Base-by-base conservation (phyloP, 2,113 vertebrate genomes). In the Protomyctophum bolini region DNA sequence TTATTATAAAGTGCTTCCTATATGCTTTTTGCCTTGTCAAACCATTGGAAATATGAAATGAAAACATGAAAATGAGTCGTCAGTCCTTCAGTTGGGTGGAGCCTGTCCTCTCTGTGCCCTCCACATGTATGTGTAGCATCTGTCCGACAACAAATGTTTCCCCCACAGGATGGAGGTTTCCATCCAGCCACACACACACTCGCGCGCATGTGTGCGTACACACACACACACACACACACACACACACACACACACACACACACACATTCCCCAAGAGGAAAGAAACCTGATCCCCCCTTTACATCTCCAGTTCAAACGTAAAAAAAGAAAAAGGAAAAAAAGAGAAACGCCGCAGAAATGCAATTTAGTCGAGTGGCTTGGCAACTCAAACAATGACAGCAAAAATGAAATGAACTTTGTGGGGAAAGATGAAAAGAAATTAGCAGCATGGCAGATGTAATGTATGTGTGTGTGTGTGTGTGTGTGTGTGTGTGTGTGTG, bases 231-330 rank as follows among this genome's bases (percentile, higher is more conserved):
- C 15, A 63, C 74, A 67, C 68, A 74, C 66, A 63, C 58, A 65
- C 58, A 47, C 57, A 73, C 56, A 69, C 63, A 47, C 52, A 46
- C 52, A 47, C 63, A 41, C 48, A 45, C 28, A 61, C 58, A 60
- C 46, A 28, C 14, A 66, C 56, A 72, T 62, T 67, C 81, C 85
- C 73, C 57, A 57, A 48, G 79, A 71, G 70, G 88, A 89, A 89
- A 91, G 88, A 89, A 89, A 91, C 79, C 64, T 21, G 86, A 91
- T 89, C 87, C 68, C 11, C 21, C 3, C 66, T 84, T 86, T 82
- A 88, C 82, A 89, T 87, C 77, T 87, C 82, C 72, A 90, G 88
- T 91, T 90, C 80, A 91, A 87, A 88, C 76, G 57, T 69, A 61
- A 72, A 41, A 41, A 21, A 21, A 21, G 21, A 21, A 21, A 21